phyloP scores from a whole-genome alignment of 2,113 vertebrate species.

The Gopherus evgoodei region DNA sequence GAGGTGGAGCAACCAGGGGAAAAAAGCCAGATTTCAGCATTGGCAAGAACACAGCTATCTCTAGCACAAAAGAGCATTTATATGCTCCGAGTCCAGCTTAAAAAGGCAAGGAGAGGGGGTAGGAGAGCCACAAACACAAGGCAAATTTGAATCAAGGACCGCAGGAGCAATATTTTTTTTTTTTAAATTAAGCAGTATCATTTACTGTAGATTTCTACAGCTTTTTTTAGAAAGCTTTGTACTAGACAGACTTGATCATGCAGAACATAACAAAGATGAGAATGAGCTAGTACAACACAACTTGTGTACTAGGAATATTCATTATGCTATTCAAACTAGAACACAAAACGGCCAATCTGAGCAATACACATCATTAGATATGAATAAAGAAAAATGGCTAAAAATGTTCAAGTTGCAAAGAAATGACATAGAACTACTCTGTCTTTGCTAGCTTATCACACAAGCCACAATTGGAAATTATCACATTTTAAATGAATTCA shows the following conservation, averaged over 20 bases:
- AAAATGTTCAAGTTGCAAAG: accelerated
- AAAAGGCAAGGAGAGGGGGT: slow-evolving; percentile 4
- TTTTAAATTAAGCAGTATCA: not conserved
- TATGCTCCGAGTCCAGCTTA: slow-evolving; percentile 29
- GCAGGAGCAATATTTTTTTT: not conserved
- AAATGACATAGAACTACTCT: not conserved
- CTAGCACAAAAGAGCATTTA: slow-evolving; percentile 72
- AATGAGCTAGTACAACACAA: not conserved
- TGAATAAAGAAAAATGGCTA: not conserved
- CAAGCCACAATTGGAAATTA: not conserved
- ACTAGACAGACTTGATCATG: not conserved
- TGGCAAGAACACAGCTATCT: slow-evolving; percentile 64
- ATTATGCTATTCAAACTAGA: not conserved
- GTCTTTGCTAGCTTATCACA: not conserved
- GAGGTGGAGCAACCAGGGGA: slow-evolving; percentile 73
- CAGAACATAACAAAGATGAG: not conserved
- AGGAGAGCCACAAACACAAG: not conserved
- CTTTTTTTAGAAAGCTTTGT: not conserved
- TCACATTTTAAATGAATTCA: not conserved
- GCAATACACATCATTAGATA: not conserved
- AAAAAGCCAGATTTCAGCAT: not conserved
- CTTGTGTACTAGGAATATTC: not conserved
- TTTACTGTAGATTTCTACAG: not conserved
- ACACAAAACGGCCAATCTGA: not conserved
- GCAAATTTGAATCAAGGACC: slow-evolving; percentile 25